Conservation (phyloP, 2,797 vertebrate genomes). For the Falco columbarius region DNA sequence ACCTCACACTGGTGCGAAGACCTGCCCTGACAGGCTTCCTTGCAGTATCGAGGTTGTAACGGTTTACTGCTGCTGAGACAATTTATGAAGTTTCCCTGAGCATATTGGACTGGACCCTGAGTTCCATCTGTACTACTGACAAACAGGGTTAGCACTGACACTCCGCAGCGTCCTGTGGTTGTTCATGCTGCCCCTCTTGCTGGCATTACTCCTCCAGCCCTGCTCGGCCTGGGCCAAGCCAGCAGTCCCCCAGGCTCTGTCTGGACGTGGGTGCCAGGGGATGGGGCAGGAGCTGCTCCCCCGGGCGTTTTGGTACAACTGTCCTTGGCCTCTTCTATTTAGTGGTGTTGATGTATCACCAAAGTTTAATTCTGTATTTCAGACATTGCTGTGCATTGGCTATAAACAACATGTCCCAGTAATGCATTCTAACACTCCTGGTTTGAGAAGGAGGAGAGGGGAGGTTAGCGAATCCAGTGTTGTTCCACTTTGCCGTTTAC, state of each 20-base stretch:
- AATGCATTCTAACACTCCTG: neutral
- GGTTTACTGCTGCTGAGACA: neutral
- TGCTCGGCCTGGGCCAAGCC: neutral
- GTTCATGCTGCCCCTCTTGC: neutral
- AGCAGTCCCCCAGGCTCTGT: neutral
- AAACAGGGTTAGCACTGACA: neutral
- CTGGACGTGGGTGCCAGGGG: neutral
- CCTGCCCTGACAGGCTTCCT: neutral
- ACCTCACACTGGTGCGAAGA: neutral
- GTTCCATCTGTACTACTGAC: neutral
- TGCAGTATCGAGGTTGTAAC: neutral
- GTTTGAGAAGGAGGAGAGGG: neutral
- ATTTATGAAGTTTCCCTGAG: neutral
- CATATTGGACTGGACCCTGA: neutral
- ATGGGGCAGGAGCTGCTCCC: neutral
- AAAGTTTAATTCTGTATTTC: neutral
- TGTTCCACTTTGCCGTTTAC: neutral
- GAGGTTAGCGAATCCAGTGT: neutral
- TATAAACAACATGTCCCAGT: neutral
- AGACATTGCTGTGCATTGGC: neutral
- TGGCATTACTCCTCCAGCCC: fast-evolving
- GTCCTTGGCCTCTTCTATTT: neutral
- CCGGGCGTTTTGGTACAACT: neutral
- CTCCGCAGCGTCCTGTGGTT: neutral
- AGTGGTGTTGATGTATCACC: neutral